Evolutionary conservation across 2,888 invertebrate genomes (phyloP), one percentile per base, ranked within the genome.

Genomic region (Dicycla oo): DNA sequence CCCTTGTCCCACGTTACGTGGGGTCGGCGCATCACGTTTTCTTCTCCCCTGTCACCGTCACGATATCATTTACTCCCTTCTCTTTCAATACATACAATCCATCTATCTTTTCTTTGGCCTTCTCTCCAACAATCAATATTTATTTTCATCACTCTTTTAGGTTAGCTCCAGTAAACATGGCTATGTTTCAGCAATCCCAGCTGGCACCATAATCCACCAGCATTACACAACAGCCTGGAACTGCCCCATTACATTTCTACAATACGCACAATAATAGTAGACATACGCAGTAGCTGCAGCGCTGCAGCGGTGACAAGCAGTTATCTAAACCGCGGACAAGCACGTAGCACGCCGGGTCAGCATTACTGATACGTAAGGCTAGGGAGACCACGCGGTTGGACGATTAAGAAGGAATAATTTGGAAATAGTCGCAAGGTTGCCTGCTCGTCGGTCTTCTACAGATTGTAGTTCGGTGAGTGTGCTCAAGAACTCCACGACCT

Each of bases 281-380:
- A 11, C 38, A 30, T 15, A 40, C 23, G 20, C 60, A 51, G 58
- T 56, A 43, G 57, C 56, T 43, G 43, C 75, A 65, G 66, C 47
- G 8, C 73, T 73, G 56, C 43, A 30, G 62, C 62, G 62, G 30
- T 40, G 69, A 73, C 78, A 51, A 45, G 70, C 51, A 62, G 82
- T 69, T 79, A 81, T 82, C 79, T 82, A 66, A 81, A 75, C 80
- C 82, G 18, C 80, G 79, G 73, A 78, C 70, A 70, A 60, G 82
- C 74, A 79, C 73, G 73, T 74, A 82, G 47, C 49, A 1, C 0
- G 58, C 54, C 40, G 54, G 82, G 82, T 79, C 75, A 79, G 71
- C 57, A 61, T 65, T 81, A 75, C 69, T 74, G 79, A 67, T 80
- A 82, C 45, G 45, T 54, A 61, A 6, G 5, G 30, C 4, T 61